Base-by-base conservation (phyloP, 2,888 invertebrate genomes). In the Tortricodes alternella region DNA sequence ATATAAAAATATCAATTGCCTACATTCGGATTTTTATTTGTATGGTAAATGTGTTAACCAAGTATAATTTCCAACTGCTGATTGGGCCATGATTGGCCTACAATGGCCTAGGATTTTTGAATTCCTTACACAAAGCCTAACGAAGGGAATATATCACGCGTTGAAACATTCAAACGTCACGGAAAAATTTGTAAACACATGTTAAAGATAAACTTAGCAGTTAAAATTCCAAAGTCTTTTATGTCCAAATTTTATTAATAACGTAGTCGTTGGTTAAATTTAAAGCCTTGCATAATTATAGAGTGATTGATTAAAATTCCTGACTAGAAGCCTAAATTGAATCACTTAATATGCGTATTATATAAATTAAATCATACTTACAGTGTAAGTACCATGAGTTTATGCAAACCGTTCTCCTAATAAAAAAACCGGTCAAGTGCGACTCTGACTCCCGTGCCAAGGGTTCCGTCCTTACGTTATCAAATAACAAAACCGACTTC, bases 241-340 rank as follows among this genome's bases (percentile, higher is more conserved):
- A 39, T n/a, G n/a, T 11, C n/a, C n/a, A 18, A 27, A 9, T n/a
- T n/a, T n/a, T n/a, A 46, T 24, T 48, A 37, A 48, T 38, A 21
- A 39, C 15, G n/a, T 37, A 48, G 37, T 27, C 37, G 27, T 48
- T 48, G 18, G 23, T 6, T 16, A 16, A 35, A 48, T 48, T 18
- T 9, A 27, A 27, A n/a, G n/a, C 4, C 24, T 15, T 27, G 5
- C 3, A 24, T 39, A 13, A 23, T 27, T 29, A 29, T 16, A 6
- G 24, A 16, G 16, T 43, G 43, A 43, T 43, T 43, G 43, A 43
- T 27, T 43, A 4, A 27, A n/a, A 43, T 6, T 2, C 16, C n/a
- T 0, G 15, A 15, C 3, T n/a, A n/a, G 11, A 23, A 19, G 9
- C n/a, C 6, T 0, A 16, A 37, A 38, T 21, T 29, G 11, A n/a